phyloP scores from a whole-genome alignment of 2,113 vertebrate species.

The Cervus canadensis region DNA sequence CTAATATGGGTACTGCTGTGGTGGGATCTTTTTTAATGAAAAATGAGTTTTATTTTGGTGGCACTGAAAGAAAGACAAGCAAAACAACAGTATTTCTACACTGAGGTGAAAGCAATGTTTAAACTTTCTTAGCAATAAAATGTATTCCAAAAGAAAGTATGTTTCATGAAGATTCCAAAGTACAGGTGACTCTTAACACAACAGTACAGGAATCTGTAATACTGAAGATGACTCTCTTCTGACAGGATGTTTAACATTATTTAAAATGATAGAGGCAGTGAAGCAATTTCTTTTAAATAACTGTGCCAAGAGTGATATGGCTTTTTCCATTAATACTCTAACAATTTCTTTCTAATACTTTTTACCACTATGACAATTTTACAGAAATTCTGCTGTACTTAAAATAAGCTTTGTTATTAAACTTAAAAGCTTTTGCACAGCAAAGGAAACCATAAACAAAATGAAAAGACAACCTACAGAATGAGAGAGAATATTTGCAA shows the following conservation, averaged over 20 bases:
- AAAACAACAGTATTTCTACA: conserved; percentile 76
- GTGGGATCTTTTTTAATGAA: conserved; percentile 32
- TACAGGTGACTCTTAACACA: conserved; percentile 58
- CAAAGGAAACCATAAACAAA: background rate
- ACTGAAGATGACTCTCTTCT: conserved; percentile 55
- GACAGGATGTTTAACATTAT: conserved; percentile 36
- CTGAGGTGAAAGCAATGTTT: conserved; percentile 75
- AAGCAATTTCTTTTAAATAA: conserved; percentile 36
- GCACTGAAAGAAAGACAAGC: conserved; percentile 73
- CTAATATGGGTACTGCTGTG: background rate
- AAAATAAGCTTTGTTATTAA: conserved; percentile 40
- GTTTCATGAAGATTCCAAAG: conserved; percentile 39
- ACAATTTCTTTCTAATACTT: background rate
- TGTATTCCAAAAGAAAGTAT: conserved; percentile 63
- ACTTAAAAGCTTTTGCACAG: background rate
- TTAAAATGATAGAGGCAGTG: conserved; percentile 26
- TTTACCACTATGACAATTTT: conserved; percentile 31
- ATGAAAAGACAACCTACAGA: background rate
- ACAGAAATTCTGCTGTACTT: conserved; percentile 50
- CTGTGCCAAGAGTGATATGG: conserved; percentile 9
- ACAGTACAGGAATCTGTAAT: conserved; percentile 62
- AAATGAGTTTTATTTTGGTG: conserved; percentile 80
- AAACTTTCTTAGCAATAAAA: conserved; percentile 70
- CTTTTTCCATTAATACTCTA: conserved; percentile 43
- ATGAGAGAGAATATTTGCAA: background rate